Conservation (phyloP, 1,140 invertebrate genomes). For the Hirudo medicinalis region DNA sequence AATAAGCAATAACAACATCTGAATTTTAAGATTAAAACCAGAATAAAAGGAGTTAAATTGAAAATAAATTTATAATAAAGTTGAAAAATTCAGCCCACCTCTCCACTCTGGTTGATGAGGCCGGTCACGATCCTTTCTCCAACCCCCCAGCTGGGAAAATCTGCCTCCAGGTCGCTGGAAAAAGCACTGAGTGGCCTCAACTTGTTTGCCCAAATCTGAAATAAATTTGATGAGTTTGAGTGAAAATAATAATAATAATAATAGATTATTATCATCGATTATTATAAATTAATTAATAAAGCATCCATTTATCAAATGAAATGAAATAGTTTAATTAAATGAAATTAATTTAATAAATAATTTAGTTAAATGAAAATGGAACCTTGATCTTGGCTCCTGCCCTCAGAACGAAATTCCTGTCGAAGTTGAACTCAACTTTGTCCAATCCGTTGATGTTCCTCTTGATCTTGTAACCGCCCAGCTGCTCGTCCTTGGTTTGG, state of each 20-base stretch:
- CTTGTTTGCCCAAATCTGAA: slow-evolving; percentile 21
- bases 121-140: slow-evolving; percentile 38
- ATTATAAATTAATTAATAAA: too few relatives aligned
- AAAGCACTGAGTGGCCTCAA: slow-evolving; percentile 13
- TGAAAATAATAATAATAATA: not conserved
- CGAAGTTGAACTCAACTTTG: slow-evolving; percentile 14
- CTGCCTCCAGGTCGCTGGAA: slow-evolving; percentile 19
- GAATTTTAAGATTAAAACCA: too few relatives aligned
- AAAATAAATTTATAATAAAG: too few relatives aligned
- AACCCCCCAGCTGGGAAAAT: slow-evolving; percentile 32
- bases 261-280: too few relatives aligned
- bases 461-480: slow-evolving; percentile 32
- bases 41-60: too few relatives aligned
- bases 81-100: slow-evolving; percentile 23
- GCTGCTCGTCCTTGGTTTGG: slow-evolving; percentile 51
- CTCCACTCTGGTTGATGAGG: slow-evolving; percentile 37
- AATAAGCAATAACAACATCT: too few relatives aligned
- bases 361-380: not conserved
- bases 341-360: not conserved
- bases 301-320: too few relatives aligned
- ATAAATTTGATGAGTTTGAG: not conserved
- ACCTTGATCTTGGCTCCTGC: slow-evolving; percentile 20
- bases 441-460: slow-evolving; percentile 30
- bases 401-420: slow-evolving; percentile 14
- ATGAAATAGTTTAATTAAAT: not conserved